Evolutionary conservation across 2,113 vertebrate species (phyloP).

Genomic region (Heterochromis multidens): DNA sequence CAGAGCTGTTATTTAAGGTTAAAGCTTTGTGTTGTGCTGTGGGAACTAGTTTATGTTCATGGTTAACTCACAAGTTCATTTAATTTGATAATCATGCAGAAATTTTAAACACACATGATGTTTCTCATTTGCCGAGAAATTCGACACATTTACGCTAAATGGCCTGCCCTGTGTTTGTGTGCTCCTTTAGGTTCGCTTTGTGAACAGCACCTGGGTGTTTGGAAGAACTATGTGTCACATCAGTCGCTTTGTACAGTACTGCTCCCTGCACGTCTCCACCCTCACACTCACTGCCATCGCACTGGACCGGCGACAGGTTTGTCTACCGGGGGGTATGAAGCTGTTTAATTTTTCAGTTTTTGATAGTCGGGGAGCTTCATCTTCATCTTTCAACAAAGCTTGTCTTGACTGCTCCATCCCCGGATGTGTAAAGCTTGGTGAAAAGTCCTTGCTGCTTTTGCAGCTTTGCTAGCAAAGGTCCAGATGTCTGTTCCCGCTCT

Average conservation of each 20-base stretch:
- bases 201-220: constrained; percentile 93
- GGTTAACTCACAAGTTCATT: background rate
- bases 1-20: background rate
- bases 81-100: too few species aligned
- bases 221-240: constrained; percentile 92
- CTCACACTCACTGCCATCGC: constrained; percentile 92
- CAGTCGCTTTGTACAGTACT: constrained; percentile 94
- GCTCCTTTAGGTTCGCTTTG: constrained; percentile 84
- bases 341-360: background rate
- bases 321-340: background rate
- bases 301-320: constrained; percentile 90
- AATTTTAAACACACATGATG: too few species aligned
- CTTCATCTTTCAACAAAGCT: too few species aligned
- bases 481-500: background rate
- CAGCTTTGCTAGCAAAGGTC: background rate
- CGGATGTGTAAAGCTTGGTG: background rate
- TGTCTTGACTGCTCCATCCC: background rate
- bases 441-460: background rate
- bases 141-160: background rate
- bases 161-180: background rate
- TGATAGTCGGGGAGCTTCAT: background rate
- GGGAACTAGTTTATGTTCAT: background rate
- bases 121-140: too few species aligned
- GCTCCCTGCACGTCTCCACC: constrained; percentile 91
- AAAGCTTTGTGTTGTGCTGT: background rate